These are phyloP conservation scores for Ophiothrix spiculata DNA, from an alignment of 35 echinoderm and acorn worm species.

Conservation along the genomic window DNA sequence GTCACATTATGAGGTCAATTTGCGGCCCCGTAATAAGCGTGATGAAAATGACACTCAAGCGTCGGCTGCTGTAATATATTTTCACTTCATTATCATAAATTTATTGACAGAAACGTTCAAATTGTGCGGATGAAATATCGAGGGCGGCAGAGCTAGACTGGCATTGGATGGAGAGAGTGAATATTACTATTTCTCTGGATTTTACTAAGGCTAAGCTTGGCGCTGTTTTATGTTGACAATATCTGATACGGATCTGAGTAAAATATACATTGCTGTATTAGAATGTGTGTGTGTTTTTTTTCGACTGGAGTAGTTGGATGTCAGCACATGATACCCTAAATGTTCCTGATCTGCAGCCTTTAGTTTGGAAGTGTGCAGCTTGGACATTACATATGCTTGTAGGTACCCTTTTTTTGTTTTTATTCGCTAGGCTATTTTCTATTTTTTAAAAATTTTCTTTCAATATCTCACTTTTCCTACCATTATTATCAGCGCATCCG, in stretches of 20 bases:
- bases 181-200: background rate
- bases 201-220: background rate
- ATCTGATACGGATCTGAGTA: background rate
- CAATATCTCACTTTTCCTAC: too few relatives aligned
- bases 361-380: constrained; percentile 4
- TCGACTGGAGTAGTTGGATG: background rate
- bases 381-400: constrained; percentile 12
- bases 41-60: background rate
- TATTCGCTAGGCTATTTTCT: too few relatives aligned
- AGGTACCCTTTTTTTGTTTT: background rate
- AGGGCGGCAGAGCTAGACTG: background rate
- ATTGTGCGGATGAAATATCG: background rate
- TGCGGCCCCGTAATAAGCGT: background rate
- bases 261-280: background rate
- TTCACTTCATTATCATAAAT: background rate
- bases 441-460: too few relatives aligned
- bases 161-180: background rate
- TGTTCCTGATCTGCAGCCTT: background rate
- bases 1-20: background rate
- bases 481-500: too few relatives aligned
- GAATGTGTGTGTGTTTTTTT: background rate
- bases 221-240: background rate
- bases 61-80: background rate
- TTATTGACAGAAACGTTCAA: background rate
- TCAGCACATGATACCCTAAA: background rate